Evolutionary conservation across 1,140 invertebrate species (phyloP).

Genomic region (Drosophila bocki): DNA sequence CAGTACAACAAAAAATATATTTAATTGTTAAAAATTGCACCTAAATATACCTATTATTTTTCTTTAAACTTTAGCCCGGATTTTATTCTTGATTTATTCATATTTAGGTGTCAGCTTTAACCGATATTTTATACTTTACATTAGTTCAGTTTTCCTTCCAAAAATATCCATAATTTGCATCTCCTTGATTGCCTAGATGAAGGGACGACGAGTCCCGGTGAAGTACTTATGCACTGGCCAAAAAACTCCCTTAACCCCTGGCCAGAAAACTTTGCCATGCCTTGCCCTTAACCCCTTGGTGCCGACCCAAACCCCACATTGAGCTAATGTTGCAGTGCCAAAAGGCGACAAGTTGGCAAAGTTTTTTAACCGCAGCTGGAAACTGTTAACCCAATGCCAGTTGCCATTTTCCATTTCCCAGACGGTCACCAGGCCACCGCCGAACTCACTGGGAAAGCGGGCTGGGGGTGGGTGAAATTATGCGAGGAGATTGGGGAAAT

Average conservation of each 20-base stretch:
- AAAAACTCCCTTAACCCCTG: conserved; percentile 37
- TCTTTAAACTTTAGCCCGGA: background rate
- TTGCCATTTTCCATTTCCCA: conserved; percentile 71
- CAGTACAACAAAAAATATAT: background rate
- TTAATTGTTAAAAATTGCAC: background rate
- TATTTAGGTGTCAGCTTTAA: background rate
- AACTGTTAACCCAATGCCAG: conserved; percentile 67
- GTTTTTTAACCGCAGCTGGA: conserved; percentile 63
- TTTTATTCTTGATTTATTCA: too few species aligned
- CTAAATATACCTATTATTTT: too few species aligned
- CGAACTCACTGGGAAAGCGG: conserved; percentile 6
- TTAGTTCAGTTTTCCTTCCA: background rate
- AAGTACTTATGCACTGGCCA: conserved; percentile 36
- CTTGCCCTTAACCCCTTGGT: conserved; percentile 27
- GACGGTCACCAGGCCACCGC: conserved; percentile 65
- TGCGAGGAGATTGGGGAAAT: background rate
- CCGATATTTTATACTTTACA: background rate
- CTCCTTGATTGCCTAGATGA: conserved; percentile 15
- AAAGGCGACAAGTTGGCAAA: conserved; percentile 73
- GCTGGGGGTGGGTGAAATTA: background rate
- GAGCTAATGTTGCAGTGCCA: conserved; percentile 64
- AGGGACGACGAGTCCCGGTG: conserved; percentile 16
- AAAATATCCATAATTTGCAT: conserved; percentile 39
- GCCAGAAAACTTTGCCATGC: conserved; percentile 33
- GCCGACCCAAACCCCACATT: conserved; percentile 2